Percentiles rank a stretch among this genome's conserved stretches.
Evolutionary conservation across 2,888 invertebrate species (phyloP).

Genomic region (Ophraella communa): DNA sequence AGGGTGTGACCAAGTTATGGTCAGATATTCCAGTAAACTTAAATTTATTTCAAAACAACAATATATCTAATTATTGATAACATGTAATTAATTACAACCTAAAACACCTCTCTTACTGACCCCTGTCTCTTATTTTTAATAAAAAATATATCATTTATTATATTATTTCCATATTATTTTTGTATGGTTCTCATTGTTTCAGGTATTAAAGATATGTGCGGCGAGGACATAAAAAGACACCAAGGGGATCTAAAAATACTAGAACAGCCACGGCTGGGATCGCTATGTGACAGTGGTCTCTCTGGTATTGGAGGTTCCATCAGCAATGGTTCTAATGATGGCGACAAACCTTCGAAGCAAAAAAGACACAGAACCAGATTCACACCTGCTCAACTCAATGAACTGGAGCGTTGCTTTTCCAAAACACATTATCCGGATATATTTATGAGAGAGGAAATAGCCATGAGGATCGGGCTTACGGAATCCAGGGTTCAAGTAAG

Average conservation of each 20-base stretch:
- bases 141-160: too few relatives aligned
- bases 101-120: too few relatives aligned
- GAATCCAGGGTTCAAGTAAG: slow-evolving; percentile 97
- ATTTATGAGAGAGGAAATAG: slow-evolving; percentile 97
- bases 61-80: too few relatives aligned
- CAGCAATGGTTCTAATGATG: slow-evolving; percentile 60
- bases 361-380: slow-evolving; percentile 96
- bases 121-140: too few relatives aligned
- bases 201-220: slow-evolving; percentile 80
- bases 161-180: neutral
- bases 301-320: slow-evolving; percentile 49
- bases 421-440: slow-evolving; percentile 99
- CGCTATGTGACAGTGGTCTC: slow-evolving; percentile 53
- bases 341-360: slow-evolving; percentile 90
- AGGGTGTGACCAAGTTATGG: too few relatives aligned
- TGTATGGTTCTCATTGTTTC: slow-evolving; percentile 37
- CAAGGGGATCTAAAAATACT: slow-evolving; percentile 61
- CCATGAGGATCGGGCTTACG: slow-evolving; percentile 94
- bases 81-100: too few relatives aligned
- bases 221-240: slow-evolving; percentile 71
- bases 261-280: slow-evolving; percentile 57
- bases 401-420: slow-evolving; percentile 93
- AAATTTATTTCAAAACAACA: too few relatives aligned
- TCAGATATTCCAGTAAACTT: too few relatives aligned
- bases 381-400: slow-evolving; percentile 95